Base-by-base conservation (phyloP, 2,888 invertebrate genomes). In the Pseudococcus jackbeardsleyi region DNA sequence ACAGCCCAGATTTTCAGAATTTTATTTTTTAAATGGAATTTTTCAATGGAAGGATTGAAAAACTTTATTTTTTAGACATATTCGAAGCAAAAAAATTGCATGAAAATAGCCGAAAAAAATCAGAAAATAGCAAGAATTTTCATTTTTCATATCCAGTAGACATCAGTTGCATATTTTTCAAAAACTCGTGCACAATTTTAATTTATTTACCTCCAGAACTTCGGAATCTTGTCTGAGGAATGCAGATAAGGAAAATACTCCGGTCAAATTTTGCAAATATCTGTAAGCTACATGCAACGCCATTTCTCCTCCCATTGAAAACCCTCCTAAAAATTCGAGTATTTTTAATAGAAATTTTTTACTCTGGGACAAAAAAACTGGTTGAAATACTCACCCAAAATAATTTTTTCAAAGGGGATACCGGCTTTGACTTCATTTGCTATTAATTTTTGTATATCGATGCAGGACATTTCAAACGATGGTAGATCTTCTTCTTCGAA, bases 251-350 rank as follows among this genome's bases (percentile, higher is more conserved):
- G 94, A 94, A 92, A 96, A 96, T 3, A 94, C 93, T 3, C 96
- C 97, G 26, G 95, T 96, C 12, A 97, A 88, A 12, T 94, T 93
- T 1, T 93, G 93, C 19, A 93, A 92, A 91, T 94, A 94, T 91
- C 95, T 93, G 90, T 94, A 96, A 0, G 94, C 96, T 19, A 95
- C 91, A 90, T 97, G 95, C n/a, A 96, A 91, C 0, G 97, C 94
- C 90, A 97, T 91, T 0, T 95, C 94, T 54, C 96, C 97, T 39
- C 97, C 97, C 96, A 97, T 97, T 8, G 97, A 97, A 91, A 97
- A 96, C 4, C 96, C 96, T 91, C 95, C 94, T 94, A 90, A 11
- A 46, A 46, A 46, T 11, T 11, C 12, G 46, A 46, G 6, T 8
- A 8, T 11, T 46, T 46, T 33, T 33, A 2, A 33, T 1, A 33